These are phyloP conservation scores for Galagoides demidoff DNA, from an alignment of 2,797 vertebrate species.

Conservation along the genomic window DNA sequence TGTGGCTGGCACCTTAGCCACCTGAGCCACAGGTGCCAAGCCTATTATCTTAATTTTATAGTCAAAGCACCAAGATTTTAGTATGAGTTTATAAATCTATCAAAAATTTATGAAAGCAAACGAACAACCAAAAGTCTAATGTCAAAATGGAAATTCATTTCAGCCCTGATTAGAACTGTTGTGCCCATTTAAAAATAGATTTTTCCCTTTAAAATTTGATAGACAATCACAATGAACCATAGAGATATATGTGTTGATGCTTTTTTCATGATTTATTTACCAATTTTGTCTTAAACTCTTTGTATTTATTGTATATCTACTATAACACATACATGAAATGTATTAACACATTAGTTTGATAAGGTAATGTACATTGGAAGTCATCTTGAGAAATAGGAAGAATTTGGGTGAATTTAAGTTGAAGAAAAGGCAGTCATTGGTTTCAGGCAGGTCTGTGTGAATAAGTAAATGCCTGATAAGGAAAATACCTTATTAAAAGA, in stretches of 20 bases:
- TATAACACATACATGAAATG: background rate
- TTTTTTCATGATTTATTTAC: background rate
- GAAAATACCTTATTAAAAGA: background rate
- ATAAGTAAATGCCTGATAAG: background rate
- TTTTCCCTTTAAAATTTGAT: slow-evolving; percentile 15
- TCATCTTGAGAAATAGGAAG: slow-evolving; percentile 36
- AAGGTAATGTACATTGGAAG: slow-evolving; percentile 8
- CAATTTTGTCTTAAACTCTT: slow-evolving; percentile 13
- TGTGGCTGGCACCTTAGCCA: too few relatives aligned
- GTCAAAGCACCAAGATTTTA: background rate
- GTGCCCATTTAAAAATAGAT: background rate
- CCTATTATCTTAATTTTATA: slow-evolving; percentile 12
- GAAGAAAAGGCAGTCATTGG: background rate
- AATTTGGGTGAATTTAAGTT: background rate
- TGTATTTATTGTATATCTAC: background rate
- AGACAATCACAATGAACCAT: background rate
- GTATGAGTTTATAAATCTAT: background rate
- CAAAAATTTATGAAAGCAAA: slow-evolving; percentile 37
- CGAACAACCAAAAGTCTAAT: background rate
- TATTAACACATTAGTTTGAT: slow-evolving; percentile 19
- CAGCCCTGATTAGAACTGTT: background rate
- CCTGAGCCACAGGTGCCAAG: too few relatives aligned
- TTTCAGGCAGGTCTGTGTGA: background rate
- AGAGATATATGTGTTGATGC: background rate
- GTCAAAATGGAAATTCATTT: background rate